Percentiles rank a stretch among this genome's conserved stretches.
phyloP scores from a whole-genome alignment of 2,797 vertebrate genomes.

The Catostomus latipinnis region DNA sequence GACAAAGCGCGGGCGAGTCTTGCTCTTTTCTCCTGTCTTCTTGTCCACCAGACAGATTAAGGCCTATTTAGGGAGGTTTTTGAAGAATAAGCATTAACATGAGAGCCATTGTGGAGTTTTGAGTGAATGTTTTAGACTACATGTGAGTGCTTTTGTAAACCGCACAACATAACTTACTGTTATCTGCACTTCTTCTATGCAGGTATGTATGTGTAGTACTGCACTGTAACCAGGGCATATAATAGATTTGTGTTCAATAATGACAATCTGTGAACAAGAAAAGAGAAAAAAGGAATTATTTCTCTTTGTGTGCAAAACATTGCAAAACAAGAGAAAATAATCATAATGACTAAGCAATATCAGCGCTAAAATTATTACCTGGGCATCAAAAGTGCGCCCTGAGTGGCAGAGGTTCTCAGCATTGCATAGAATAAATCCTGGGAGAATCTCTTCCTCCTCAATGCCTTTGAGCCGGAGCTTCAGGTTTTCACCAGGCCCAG shows the following conservation, averaged over 20 bases:
- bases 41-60: conserved; percentile 99
- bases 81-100: background rate
- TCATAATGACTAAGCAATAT: background rate
- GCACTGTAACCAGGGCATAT: conserved; percentile 99
- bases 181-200: conserved; percentile 99
- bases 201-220: conserved; percentile 98
- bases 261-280: conserved; percentile 89
- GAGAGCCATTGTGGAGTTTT: background rate
- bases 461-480: conserved; percentile 98
- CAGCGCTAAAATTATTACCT: conserved; percentile 75
- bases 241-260: conserved; percentile 99
- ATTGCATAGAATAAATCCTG: conserved; percentile 97
- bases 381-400: conserved; percentile 96
- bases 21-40: conserved; percentile 98
- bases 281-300: conserved; percentile 9
- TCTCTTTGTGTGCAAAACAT: no score
- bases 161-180: conserved; percentile 80
- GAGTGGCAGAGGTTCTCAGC: conserved; percentile 97
- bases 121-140: background rate
- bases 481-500: conserved; percentile 93
- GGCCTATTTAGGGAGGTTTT: conserved; percentile 77
- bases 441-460: conserved; percentile 98
- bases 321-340: background rate
- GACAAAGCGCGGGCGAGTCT: conserved; percentile 95
- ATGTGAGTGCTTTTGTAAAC: background rate